These are phyloP conservation scores for Pollimyrus isidori DNA, from an alignment of 2,113 vertebrate species.

Conservation along the genomic window DNA sequence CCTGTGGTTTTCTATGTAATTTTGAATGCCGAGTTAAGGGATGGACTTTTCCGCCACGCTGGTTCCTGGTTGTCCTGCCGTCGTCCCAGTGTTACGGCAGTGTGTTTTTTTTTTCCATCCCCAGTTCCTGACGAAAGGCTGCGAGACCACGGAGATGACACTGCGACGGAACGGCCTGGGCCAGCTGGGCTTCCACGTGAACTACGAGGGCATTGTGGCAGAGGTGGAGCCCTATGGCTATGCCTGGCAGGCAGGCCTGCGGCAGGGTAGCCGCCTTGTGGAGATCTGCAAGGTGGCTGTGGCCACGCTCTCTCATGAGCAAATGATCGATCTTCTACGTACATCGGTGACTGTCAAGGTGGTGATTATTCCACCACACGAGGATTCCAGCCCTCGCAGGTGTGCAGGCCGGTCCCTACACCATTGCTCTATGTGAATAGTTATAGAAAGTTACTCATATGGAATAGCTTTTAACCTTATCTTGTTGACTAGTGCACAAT, in stretches of 20 bases:
- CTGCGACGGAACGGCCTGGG: constrained; percentile 85
- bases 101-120: neutral
- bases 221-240: constrained; percentile 92
- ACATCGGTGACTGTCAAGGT: constrained; percentile 92
- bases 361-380: constrained; percentile 87
- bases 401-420: constrained; percentile 36
- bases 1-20: neutral
- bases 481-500: neutral
- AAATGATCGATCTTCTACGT: constrained; percentile 92
- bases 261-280: constrained; percentile 88
- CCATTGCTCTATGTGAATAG: neutral
- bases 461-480: neutral
- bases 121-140: constrained; percentile 86
- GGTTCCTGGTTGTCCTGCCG: neutral
- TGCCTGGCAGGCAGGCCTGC: constrained; percentile 88
- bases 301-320: constrained; percentile 88
- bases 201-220: constrained; percentile 92
- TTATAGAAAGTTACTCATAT: neutral
- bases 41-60: no score
- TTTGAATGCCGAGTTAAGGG: neutral
- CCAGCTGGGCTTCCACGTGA: constrained; percentile 92
- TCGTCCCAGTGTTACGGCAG: neutral
- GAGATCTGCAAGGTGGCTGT: constrained; percentile 94
- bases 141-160: constrained; percentile 89
- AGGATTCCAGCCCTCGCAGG: constrained; percentile 90